phyloP scores from a whole-genome alignment of 2,797 vertebrate species.

The Pterois miles region DNA sequence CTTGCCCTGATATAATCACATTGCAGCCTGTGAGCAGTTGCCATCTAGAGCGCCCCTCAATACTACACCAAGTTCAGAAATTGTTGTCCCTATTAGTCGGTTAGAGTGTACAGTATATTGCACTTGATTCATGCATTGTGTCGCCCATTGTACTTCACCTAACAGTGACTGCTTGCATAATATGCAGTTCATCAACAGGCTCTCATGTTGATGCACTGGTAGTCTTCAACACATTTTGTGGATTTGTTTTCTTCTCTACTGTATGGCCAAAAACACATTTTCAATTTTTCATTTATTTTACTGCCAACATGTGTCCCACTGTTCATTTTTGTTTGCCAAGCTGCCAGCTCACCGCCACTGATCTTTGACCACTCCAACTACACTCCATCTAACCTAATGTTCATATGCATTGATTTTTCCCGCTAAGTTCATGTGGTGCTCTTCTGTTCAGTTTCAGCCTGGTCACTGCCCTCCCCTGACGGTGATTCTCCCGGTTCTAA shows the following conservation, averaged over 20 bases:
- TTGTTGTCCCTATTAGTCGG: too few relatives aligned
- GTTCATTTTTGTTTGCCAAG: conserved; percentile 15
- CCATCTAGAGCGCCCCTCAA: too few relatives aligned
- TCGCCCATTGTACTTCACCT: not conserved
- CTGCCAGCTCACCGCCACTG: not conserved
- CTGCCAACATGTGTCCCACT: not conserved
- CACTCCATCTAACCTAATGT: conserved; percentile 12
- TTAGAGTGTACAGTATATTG: not conserved
- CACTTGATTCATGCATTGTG: not conserved
- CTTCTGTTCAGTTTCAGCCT: conserved; percentile 4
- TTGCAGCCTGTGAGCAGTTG: too few relatives aligned
- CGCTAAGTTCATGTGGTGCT: not conserved
- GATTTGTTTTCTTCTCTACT: not conserved
- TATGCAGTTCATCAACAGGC: not conserved
- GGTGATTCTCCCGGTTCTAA: conserved; percentile 41
- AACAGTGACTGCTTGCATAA: not conserved
- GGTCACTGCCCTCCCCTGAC: not conserved
- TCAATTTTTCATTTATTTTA: too few relatives aligned
- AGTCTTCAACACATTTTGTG: not conserved
- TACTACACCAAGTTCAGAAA: too few relatives aligned
- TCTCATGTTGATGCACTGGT: not conserved
- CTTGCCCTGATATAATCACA: too few relatives aligned
- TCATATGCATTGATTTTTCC: conserved; percentile 20
- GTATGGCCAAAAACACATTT: not conserved
- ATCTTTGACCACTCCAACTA: conserved; percentile 44